These are phyloP conservation scores for Gila orcuttii DNA, from an alignment of 2,113 vertebrate genomes.

Conservation along the genomic window DNA sequence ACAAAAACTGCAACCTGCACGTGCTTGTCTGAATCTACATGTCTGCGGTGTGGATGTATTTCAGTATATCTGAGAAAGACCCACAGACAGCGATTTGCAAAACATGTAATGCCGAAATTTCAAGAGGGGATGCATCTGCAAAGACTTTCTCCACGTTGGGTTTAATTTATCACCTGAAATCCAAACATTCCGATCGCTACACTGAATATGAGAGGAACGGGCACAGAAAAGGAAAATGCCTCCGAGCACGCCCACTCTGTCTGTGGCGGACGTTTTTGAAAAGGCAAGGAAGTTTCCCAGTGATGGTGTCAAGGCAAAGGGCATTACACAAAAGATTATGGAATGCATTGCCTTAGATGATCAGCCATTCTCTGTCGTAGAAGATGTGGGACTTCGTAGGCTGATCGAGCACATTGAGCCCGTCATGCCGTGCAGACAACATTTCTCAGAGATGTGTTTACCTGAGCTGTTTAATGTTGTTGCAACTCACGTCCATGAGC, in stretches of 20 bases:
- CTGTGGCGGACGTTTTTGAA: not conserved
- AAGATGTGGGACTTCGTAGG: not conserved
- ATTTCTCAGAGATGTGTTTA: too few relatives aligned
- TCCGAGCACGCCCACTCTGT: not conserved
- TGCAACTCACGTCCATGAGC: too few relatives aligned
- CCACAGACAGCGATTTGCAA: conserved; percentile 18
- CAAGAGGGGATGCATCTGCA: conserved; percentile 12
- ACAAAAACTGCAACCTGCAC: not conserved
- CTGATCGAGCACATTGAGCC: too few relatives aligned
- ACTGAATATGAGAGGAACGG: conserved; percentile 27
- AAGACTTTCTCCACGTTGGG: not conserved
- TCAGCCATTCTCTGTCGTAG: conserved; percentile 19
- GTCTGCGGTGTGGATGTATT: conserved; percentile 5
- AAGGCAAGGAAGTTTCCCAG: conserved; percentile 28
- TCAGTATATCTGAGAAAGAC: conserved; percentile 10
- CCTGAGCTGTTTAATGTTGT: too few relatives aligned
- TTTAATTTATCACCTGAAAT: conserved; percentile 21
- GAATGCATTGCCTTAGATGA: not conserved
- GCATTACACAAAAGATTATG: too few relatives aligned
- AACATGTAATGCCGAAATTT: conserved; percentile 15
- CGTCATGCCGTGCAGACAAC: too few relatives aligned
- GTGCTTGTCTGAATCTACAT: conserved; percentile 2
- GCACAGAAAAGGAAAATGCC: conserved; percentile 10
- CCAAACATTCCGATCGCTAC: conserved; percentile 3
- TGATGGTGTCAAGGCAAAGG: not conserved